Base-by-base conservation (phyloP, 1,140 invertebrate genomes). In the Leguminivora glycinivorella region DNA sequence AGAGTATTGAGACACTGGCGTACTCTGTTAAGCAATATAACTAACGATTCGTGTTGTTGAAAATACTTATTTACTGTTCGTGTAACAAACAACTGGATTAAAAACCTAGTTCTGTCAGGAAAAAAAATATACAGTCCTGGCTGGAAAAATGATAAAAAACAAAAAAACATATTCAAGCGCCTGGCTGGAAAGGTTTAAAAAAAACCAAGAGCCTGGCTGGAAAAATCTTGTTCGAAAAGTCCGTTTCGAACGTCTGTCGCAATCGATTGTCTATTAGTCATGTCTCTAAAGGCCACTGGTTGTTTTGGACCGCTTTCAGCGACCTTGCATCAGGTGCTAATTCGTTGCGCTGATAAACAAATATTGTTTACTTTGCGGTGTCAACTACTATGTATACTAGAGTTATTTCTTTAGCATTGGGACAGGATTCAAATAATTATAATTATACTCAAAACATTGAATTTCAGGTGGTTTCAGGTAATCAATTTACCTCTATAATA, bases 211-310 rank as follows among this genome's bases (percentile, higher is more conserved):
- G 19, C 22, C 56, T 58, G 56, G 25, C 26, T 63, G 25, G 24
- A 63, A 63, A 63, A 26, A 17, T 63, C n/a, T 3, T 12, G 5
- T 34, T 63, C 25, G 1, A 63, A 63, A 22, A 52, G 47, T 52
- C 17, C 47, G 47, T 63, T 63, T 29, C 58, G 26, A 34, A 63
- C 25, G 58, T 63, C 58, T 63, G 58, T 63, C 58, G 58, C 29
- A 63, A 63, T 29, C 26, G n/a, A 63, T 63, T 63, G 25, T 63
- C 58, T 63, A 63, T 63, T 63, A 63, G 58, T 63, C 58, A 63
- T 63, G 58, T 63, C 31, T 29, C 47, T 9, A 63, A 63, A 63
- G 58, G 58, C 58, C 58, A 17, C 9, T 63, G 25, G 58, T 29
- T 63, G 58, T 63, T 63, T 63, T 63, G 58, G 58, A 29, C 58